Percentiles rank a stretch among this genome's conserved stretches.
These are phyloP conservation scores for Furnarius figulus DNA, from an alignment of 2,113 vertebrate genomes.

Conservation along the genomic window DNA sequence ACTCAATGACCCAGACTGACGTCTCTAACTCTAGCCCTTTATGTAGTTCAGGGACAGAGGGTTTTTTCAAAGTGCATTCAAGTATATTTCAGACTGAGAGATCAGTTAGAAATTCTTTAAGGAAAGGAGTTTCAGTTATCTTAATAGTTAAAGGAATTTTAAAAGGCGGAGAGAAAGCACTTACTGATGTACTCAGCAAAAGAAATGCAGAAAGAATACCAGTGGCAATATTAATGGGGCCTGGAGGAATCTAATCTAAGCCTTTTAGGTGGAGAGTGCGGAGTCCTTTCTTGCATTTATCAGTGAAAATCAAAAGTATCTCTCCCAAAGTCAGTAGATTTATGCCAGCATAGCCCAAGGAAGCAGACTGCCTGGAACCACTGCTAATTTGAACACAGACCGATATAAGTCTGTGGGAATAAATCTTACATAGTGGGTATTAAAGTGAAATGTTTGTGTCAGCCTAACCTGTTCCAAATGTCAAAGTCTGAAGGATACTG, in stretches of 20 bases:
- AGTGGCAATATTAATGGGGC: background rate
- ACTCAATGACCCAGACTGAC: background rate
- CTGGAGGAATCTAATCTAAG: constrained; percentile 33
- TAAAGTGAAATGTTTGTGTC: constrained; percentile 46
- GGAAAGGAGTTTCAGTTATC: background rate
- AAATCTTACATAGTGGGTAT: constrained; percentile 44
- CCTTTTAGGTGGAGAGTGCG: constrained; percentile 2
- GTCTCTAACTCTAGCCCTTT: background rate
- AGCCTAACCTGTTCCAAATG: constrained; percentile 50
- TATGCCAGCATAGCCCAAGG: constrained; percentile 42
- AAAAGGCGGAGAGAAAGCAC: background rate
- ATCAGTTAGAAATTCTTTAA: background rate
- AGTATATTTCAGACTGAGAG: background rate
- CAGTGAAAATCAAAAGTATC: constrained; percentile 50
- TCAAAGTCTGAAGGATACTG: background rate
- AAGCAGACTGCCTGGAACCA: constrained; percentile 70
- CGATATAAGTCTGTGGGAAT: constrained; percentile 42
- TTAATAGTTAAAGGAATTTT: constrained; percentile 12
- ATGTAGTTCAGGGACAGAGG: background rate
- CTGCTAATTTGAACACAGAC: constrained; percentile 54
- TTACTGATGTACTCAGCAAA: background rate
- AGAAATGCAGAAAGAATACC: background rate
- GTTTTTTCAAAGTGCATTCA: background rate
- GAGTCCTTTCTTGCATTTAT: constrained; percentile 39
- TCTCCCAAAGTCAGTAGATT: constrained; percentile 46